A percentile compares a stretch with the other conserved stretches of the same genome.
These are phyloP conservation scores for Petrocephalus sullivani DNA, from an alignment of 2,797 vertebrate genomes.

Conservation along the genomic window DNA sequence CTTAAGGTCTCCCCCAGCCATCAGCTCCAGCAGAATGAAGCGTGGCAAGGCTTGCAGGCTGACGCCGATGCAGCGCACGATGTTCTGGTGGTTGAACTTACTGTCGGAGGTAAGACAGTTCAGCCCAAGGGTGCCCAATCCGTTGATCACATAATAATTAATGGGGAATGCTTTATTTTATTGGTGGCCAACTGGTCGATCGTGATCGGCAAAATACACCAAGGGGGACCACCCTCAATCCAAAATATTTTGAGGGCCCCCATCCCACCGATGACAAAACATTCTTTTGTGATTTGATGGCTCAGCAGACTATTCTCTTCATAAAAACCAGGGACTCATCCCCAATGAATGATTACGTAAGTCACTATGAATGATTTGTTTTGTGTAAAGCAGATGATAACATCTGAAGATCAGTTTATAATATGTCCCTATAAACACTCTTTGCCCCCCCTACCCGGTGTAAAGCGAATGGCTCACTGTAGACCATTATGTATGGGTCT, in stretches of 20 bases:
- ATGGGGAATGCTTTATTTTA: not conserved
- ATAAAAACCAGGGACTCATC: not conserved
- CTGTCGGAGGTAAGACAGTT: constrained; percentile 53
- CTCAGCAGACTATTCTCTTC: not conserved
- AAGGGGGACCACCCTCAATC: not conserved
- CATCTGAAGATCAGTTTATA: not conserved
- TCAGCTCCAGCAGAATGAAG: constrained; percentile 94
- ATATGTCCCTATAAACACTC: not conserved
- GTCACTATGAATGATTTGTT: not conserved
- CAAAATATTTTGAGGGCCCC: not conserved
- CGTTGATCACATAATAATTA: not conserved
- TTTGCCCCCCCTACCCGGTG: not conserved
- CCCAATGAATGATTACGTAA: not conserved
- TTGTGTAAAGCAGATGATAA: not conserved
- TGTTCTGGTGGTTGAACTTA: constrained; percentile 99
- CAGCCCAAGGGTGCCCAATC: not conserved
- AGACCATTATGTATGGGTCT: not conserved
- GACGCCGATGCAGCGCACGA: constrained; percentile 90
- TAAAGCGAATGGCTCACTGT: not conserved
- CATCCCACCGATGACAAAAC: not conserved
- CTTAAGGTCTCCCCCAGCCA: constrained; percentile 96
- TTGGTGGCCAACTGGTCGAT: not conserved
- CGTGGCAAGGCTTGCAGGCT: constrained; percentile 90
- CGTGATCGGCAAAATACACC: not conserved
- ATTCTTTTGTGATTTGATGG: not conserved